Evolutionary conservation across 1,140 invertebrate genomes (phyloP), one percentile per base, ranked within the genome.

Genomic region (Agrilus planipennis): DNA sequence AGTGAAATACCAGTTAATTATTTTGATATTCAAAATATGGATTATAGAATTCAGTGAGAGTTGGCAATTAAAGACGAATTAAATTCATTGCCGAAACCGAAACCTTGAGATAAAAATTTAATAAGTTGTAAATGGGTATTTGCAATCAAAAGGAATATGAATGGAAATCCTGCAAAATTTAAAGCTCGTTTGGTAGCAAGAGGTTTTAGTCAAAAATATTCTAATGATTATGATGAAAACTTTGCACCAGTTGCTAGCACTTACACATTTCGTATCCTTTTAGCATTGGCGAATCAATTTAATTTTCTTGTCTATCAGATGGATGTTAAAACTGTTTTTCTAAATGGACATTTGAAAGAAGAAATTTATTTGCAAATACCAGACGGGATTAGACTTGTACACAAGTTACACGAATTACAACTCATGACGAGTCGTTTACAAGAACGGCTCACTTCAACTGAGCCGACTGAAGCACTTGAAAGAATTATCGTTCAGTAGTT

Each of bases 121-220:
- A 35, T 42, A 27, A 17, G 19, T 21, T 25, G 2, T 14, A 42
- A 35, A 23, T 42, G 31, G 31, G 40, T 42, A 3, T 18, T 41
- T 34, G 62, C 62, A 7, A 57, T 65, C 18, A 42, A 56, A 29
- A 55, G 57, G 22, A 56, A 65, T 16, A 18, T 9, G 12, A 9
- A 27, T 27, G 23, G 23, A 12, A 27, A 27, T 27, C 23, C 23
- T 9, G 7, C 52, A 27, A 43, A 41, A 31, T 51, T 48, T 45
- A 66, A 65, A 51, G 63, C 64, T 12, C 39, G 62, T 18, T 49
- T 65, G 22, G 63, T 68, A 10, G 58, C 53, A 10, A 58, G 55
- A 46, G 64, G 64, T 0, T 65, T 51, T 35, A 45, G 41, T 21
- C 61, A 63, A 45, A 32, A 35, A 32, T n/a, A 48, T 16, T 51